These are phyloP conservation scores for Euwallacea similis DNA, from an alignment of 1,140 invertebrate species.

Conservation along the genomic window DNA sequence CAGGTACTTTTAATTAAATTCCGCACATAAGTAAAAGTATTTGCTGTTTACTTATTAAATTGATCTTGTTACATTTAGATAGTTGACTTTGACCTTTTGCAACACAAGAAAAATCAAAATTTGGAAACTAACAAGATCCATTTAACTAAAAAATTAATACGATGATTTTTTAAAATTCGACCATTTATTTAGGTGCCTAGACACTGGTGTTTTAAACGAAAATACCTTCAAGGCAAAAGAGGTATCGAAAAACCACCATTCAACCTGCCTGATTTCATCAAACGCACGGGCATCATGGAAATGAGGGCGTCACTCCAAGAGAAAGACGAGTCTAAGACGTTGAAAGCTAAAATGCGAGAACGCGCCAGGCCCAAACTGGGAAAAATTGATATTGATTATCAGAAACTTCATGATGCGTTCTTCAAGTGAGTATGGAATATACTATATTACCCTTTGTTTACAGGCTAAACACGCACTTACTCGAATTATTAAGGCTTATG, in stretches of 20 bases:
- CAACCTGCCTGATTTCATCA: conserved; percentile 97
- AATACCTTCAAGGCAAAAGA: conserved; percentile 81
- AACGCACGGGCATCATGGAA: conserved; percentile 98
- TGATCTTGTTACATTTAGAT: no score
- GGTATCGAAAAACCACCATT: conserved; percentile 99
- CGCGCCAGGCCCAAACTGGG: conserved; percentile 95
- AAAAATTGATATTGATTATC: conserved; percentile 99
- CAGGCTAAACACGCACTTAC: no score
- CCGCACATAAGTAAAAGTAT: not conserved
- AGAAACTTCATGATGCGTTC: conserved; percentile 99
- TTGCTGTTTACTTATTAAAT: no score
- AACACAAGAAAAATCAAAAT: no score
- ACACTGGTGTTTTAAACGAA: conserved; percentile 99
- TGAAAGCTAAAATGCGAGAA: conserved; percentile 99
- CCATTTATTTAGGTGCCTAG: conserved; percentile 71
- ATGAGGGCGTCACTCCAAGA: conserved; percentile 98
- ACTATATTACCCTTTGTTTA: not conserved
- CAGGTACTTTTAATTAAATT: conserved; percentile 59
- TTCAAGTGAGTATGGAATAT: conserved; percentile 71
- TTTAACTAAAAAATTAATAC: no score
- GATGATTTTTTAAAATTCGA: not conserved
- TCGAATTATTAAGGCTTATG: no score
- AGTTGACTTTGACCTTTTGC: no score
- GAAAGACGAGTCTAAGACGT: conserved; percentile 94
- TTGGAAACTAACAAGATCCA: no score